Conservation (phyloP, 2,797 vertebrate species). For the Sebastiscus albofasciatus region DNA sequence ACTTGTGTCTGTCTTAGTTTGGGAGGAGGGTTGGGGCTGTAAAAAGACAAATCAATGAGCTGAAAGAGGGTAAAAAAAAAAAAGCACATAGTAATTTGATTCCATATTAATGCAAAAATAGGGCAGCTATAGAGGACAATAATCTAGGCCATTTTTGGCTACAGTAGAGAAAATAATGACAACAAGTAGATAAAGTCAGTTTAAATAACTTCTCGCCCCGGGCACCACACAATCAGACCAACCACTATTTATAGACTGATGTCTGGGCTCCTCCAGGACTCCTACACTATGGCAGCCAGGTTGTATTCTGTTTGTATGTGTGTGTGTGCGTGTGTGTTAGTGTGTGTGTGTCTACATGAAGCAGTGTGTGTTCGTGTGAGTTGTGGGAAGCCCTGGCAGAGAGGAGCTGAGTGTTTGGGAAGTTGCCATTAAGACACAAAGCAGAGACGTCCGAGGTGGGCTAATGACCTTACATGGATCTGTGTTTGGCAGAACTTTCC, state of each 20-base stretch:
- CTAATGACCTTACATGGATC: slow-evolving; percentile 82
- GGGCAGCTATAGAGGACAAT: not conserved
- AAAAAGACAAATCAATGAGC: not conserved
- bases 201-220: slow-evolving; percentile 22
- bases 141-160: not conserved
- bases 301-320: slow-evolving; percentile 44
- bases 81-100: not conserved
- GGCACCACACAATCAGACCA: slow-evolving; percentile 29
- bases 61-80: not conserved
- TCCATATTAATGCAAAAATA: not conserved
- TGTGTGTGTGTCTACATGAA: slow-evolving; percentile 35
- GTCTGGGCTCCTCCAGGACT: slow-evolving; percentile 28
- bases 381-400: slow-evolving; percentile 70
- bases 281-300: slow-evolving; percentile 45
- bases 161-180: slow-evolving; percentile 9
- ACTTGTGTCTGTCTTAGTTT: not conserved
- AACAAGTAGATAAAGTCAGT: slow-evolving; percentile 14
- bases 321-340: slow-evolving; percentile 25
- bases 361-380: slow-evolving; percentile 51
- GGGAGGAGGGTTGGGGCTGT: not conserved
- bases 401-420: slow-evolving; percentile 78
- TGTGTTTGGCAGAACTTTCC: slow-evolving; percentile 77
- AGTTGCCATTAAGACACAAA: slow-evolving; percentile 81
- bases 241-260: slow-evolving; percentile 57
- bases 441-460: slow-evolving; percentile 76